Percentiles rank a stretch among this genome's conserved stretches.
These are phyloP conservation scores for Lamprotornis superbus DNA, from an alignment of 2,113 vertebrate genomes.

Conservation along the genomic window DNA sequence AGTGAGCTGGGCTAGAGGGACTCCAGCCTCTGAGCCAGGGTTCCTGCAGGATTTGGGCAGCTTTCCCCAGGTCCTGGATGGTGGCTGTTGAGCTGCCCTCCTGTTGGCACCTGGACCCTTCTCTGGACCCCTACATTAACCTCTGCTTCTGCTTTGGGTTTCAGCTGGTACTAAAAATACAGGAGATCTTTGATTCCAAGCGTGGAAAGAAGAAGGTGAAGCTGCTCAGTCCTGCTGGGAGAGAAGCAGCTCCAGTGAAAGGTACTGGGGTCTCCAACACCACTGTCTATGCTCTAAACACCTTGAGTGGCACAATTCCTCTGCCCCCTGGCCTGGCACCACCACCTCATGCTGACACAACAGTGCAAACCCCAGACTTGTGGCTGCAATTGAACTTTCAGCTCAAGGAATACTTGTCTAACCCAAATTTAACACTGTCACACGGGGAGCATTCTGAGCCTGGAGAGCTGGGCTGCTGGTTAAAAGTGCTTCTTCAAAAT, in stretches of 20 bases:
- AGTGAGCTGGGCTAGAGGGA: neutral
- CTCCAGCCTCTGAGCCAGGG: neutral
- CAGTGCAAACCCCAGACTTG: neutral
- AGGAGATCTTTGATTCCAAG: constrained; percentile 93
- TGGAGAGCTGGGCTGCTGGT: neutral
- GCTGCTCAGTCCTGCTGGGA: constrained; percentile 74
- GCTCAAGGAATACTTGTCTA: neutral
- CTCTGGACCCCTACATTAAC: neutral
- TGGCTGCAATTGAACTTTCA: neutral
- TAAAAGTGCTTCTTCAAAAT: neutral
- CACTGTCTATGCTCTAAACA: neutral
- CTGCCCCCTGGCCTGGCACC: neutral
- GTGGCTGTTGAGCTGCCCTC: neutral
- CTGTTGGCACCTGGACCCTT: neutral
- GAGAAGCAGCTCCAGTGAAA: constrained; percentile 73
- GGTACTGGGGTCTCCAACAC: constrained; percentile 70
- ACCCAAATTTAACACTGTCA: neutral
- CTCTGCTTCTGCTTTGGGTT: constrained; percentile 56
- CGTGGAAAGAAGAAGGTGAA: constrained; percentile 90
- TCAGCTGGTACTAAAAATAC: constrained; percentile 89
- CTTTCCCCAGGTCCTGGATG: neutral
- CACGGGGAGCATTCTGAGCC: neutral
- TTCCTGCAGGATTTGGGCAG: neutral
- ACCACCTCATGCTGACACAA: neutral
- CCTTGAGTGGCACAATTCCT: neutral